These are phyloP conservation scores for Gopherus flavomarginatus DNA, from an alignment of 2,113 vertebrate genomes.

Conservation along the genomic window DNA sequence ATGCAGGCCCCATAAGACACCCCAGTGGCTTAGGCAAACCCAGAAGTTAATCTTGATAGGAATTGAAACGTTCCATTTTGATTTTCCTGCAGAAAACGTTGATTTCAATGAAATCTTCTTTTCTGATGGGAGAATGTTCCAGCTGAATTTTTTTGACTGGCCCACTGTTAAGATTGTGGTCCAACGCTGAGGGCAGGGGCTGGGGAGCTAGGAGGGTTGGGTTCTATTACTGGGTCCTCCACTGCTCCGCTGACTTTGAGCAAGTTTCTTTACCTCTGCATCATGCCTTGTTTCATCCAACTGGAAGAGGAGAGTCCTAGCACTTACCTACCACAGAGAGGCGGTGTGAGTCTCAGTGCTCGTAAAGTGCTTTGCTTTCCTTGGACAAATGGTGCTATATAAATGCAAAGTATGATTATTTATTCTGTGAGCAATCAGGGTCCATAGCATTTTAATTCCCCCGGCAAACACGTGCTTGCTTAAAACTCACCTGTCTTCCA, in stretches of 20 bases:
- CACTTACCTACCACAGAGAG: accelerated
- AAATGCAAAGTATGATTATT: accelerated
- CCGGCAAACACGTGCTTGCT: not conserved
- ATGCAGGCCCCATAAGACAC: not conserved
- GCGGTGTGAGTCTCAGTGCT: accelerated
- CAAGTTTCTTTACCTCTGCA: not conserved
- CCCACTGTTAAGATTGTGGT: accelerated
- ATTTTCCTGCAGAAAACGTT: not conserved
- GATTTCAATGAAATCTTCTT: accelerated
- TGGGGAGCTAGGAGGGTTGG: not conserved
- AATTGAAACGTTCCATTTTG: too few relatives aligned
- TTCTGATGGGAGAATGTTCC: accelerated
- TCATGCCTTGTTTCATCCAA: not conserved
- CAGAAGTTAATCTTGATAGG: not conserved
- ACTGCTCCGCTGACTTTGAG: accelerated
- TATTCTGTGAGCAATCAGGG: not conserved
- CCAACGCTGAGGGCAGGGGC: not conserved
- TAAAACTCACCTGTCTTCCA: accelerated
- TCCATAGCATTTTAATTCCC: accelerated
- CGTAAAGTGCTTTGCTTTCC: not conserved
- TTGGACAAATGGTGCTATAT: not conserved
- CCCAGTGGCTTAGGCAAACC: accelerated
- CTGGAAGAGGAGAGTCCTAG: not conserved
- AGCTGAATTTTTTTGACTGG: accelerated
- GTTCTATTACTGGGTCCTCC: not conserved